Evolutionary conservation across 2,888 invertebrate genomes (phyloP).

Genomic region (Listrodromus nycthemerus): DNA sequence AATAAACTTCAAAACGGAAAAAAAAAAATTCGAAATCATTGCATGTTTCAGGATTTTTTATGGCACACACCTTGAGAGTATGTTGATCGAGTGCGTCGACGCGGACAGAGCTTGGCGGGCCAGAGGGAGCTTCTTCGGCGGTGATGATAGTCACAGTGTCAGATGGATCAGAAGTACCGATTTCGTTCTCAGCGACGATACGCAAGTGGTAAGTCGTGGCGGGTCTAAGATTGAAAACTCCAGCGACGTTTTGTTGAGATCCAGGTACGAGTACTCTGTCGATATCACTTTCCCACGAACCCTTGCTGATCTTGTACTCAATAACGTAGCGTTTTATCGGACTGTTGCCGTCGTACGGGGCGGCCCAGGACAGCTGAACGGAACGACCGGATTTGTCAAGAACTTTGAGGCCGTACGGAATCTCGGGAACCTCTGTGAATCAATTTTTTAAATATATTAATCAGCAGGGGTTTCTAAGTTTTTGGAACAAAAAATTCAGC

Average conservation of each 20-base stretch:
- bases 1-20: no score
- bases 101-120: slow-evolving; percentile 93
- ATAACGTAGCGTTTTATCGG: slow-evolving; percentile 95
- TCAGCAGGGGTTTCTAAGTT: background rate
- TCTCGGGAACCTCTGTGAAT: slow-evolving; percentile 92
- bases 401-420: slow-evolving; percentile 94
- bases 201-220: slow-evolving; percentile 97
- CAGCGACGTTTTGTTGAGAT: slow-evolving; percentile 92
- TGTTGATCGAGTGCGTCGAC: slow-evolving; percentile 96
- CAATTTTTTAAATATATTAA: slow-evolving; percentile 62
- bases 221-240: slow-evolving; percentile 94
- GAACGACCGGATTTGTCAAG: slow-evolving; percentile 96
- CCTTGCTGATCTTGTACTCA: slow-evolving; percentile 95
- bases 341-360: slow-evolving; percentile 96
- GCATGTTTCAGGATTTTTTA: no score
- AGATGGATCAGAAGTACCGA: slow-evolving; percentile 96
- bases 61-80: slow-evolving; percentile 87
- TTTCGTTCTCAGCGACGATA: slow-evolving; percentile 96
- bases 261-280: slow-evolving; percentile 96
- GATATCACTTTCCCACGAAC: slow-evolving; percentile 93
- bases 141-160: slow-evolving; percentile 97
- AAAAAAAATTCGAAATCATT: no score
- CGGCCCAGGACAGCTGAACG: slow-evolving; percentile 96
- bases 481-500: background rate
- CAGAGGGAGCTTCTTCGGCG: slow-evolving; percentile 95